Conservation (phyloP, 2,888 invertebrate genomes). For the Himalopsyche kuldschensis region DNA sequence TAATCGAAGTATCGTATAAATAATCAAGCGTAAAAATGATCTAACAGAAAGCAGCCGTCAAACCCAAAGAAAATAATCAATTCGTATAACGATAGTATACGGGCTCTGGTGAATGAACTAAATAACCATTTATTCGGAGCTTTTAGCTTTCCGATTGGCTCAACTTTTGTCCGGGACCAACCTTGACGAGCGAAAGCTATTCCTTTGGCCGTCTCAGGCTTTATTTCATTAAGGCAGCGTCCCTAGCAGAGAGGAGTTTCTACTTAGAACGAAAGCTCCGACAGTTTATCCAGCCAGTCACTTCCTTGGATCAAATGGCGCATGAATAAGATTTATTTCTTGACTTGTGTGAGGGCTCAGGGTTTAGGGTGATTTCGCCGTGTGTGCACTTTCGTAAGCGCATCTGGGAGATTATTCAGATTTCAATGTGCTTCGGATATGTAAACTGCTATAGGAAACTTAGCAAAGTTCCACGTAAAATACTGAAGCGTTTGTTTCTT, state of each 20-base stretch:
- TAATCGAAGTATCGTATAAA: too few relatives aligned
- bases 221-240: constrained; percentile 22
- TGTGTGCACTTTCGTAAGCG: not conserved
- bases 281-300: constrained; percentile 22
- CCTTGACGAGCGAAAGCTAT: not conserved
- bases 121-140: not conserved
- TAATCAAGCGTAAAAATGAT: too few relatives aligned
- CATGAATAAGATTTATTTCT: constrained; percentile 25
- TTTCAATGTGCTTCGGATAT: not conserved
- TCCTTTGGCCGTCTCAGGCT: constrained; percentile 1
- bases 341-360: constrained; percentile 15
- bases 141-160: not conserved
- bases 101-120: not conserved
- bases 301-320: constrained; percentile 17
- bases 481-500: not conserved
- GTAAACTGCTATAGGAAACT: not conserved
- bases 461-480: not conserved
- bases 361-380: constrained; percentile 1
- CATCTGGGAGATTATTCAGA: not conserved
- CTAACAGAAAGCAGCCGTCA: too few relatives aligned
- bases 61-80: too few relatives aligned
- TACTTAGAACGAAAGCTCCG: not conserved
- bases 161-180: not conserved
- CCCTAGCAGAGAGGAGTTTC: not conserved
- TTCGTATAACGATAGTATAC: not conserved